Percentiles rank a stretch among this genome's conserved stretches.
phyloP scores from a whole-genome alignment of 1,140 invertebrate genomes.

The Gonatopus flavifemur region DNA sequence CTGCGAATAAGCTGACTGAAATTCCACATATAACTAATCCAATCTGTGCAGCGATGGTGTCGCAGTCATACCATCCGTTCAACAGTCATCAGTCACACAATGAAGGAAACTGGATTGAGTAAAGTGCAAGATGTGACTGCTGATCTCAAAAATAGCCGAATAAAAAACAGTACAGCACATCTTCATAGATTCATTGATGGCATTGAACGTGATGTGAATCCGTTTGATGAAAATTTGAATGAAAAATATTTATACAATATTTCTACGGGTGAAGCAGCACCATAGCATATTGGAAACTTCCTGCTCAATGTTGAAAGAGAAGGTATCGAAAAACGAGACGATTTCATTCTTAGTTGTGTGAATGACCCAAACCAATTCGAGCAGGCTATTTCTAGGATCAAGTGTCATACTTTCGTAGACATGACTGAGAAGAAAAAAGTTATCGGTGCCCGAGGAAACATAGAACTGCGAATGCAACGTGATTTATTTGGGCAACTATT shows the following conservation, averaged over 20 bases:
- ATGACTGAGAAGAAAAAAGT: constrained; percentile 5
- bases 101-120: constrained; percentile 1
- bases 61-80: constrained; percentile 15
- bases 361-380: constrained; percentile 17
- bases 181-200: constrained; percentile 15
- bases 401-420: constrained; percentile 2
- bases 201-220: constrained; percentile 22
- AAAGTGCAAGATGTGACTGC: constrained; percentile 3
- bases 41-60: constrained; percentile 20
- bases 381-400: constrained; percentile 7
- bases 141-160: constrained; percentile 10
- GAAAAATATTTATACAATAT: constrained; percentile 16
- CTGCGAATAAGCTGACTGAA: constrained; percentile 10
- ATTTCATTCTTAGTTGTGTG: constrained; percentile 21
- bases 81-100: constrained; percentile 9
- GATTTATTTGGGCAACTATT: constrained; percentile 23
- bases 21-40: constrained; percentile 12
- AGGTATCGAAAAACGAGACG: constrained; percentile 10
- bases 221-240: constrained; percentile 21
- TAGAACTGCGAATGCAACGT: constrained; percentile 6
- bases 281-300: constrained; percentile 23
- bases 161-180: constrained; percentile 9
- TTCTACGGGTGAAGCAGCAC: constrained; percentile 25
- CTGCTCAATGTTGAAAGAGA: constrained; percentile 27
- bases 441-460: constrained; percentile 1